Base-by-base conservation (phyloP, 2,888 invertebrate species). In the Aricia artaxerxes region DNA sequence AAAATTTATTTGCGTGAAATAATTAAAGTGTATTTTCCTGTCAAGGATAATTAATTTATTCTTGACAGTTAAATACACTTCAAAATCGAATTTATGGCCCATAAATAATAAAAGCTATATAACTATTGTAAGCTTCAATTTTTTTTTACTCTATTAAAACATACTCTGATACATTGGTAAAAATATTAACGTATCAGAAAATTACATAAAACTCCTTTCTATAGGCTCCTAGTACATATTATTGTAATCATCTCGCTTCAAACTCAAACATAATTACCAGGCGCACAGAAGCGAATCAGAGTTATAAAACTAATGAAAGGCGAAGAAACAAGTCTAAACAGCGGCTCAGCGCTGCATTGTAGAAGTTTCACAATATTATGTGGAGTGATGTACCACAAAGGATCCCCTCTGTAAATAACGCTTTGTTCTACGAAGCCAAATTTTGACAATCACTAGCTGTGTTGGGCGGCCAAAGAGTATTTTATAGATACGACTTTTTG, bases 381-480 rank as follows among this genome's bases (percentile, higher is more conserved):
- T 93, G 89, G 93, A 94, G 93, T 92, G 93, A 91, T 92, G 93
- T 94, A 94, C 89, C 91, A 94, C 94, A 94, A 94, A 95, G 94
- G 88, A 87, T 87, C 91, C 88, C 89, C 89, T 94, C 87, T 89
- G 94, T 93, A 95, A 95, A 95, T 94, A 94, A 88, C 90, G 94
- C 94, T 94, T 94, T 95, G 94, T 94, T 94, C 94, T 92, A 89
- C 88, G 91, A 95, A 94, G 94, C 94, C 94, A 95, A 95, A 95
- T 95, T 95, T 95, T 95, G 94, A 94, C 94, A 94, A 94, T 94
- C 94, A 94, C 94, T 94, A 90, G 94, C 94, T 91, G 84, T 84
- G 85, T 81, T 87, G 86, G 84, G 84, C 84, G 84, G 81, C 73
- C 86, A 78, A 90, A 93, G 84, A 92, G 93, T 57, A 57, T 13